These are phyloP conservation scores for Calidris pygmaea DNA, from an alignment of 2,113 vertebrate species.

Conservation along the genomic window DNA sequence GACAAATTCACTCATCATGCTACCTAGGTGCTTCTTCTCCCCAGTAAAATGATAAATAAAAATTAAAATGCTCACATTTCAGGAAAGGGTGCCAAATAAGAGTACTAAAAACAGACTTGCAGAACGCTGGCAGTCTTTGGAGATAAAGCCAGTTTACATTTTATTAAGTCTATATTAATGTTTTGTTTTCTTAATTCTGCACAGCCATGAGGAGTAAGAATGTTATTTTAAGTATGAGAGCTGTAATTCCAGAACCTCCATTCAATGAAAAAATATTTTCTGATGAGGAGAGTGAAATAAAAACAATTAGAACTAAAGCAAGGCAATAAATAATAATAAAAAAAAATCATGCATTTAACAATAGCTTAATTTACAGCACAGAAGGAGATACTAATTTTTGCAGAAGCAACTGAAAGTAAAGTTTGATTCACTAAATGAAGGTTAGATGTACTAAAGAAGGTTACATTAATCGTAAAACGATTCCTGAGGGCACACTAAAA, in stretches of 20 bases:
- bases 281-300: not conserved
- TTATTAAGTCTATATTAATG: not conserved
- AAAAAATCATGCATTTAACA: conserved; percentile 12
- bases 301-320: not conserved
- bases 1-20: not conserved
- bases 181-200: conserved; percentile 14
- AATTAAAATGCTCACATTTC: not conserved
- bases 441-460: conserved; percentile 22
- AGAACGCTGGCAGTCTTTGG: not conserved
- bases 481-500: conserved; percentile 44
- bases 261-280: not conserved
- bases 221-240: not conserved
- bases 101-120: not conserved
- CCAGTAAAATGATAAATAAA: not conserved
- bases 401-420: conserved; percentile 29
- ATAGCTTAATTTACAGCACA: conserved; percentile 1
- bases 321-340: conserved; percentile 35
- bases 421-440: conserved; percentile 38
- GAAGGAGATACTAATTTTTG: conserved; percentile 2
- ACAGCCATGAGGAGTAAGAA: not conserved
- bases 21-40: not conserved
- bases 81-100: not conserved
- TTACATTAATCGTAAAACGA: conserved; percentile 18
- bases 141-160: not conserved
- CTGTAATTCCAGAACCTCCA: not conserved